Percentiles rank a stretch among this genome's conserved stretches.
Evolutionary conservation across 2,113 vertebrate genomes (phyloP).

Genomic region (Todiramphus chloris): DNA sequence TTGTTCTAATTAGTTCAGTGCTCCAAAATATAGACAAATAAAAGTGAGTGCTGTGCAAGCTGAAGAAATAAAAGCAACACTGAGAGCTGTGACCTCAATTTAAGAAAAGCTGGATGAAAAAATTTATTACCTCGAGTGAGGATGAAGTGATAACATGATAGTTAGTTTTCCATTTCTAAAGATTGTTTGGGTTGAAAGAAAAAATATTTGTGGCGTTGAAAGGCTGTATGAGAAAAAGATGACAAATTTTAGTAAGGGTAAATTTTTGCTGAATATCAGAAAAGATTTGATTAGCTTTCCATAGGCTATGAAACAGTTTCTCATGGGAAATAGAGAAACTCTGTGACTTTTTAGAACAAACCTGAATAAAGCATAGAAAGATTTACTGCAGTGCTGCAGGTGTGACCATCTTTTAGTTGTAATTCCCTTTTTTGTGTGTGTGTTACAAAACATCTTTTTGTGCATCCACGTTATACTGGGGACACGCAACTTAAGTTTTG

Average conservation of each 20-base stretch:
- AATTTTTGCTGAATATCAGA: constrained; percentile 3
- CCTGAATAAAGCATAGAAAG: background rate
- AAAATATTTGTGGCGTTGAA: background rate
- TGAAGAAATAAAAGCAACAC: background rate
- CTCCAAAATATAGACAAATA: background rate
- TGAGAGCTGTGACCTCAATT: constrained; percentile 4
- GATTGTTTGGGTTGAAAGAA: background rate
- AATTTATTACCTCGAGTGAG: background rate
- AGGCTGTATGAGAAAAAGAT: background rate
- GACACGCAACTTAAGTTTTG: background rate
- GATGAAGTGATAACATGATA: background rate
- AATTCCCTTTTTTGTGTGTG: background rate
- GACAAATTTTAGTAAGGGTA: background rate
- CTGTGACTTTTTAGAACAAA: background rate
- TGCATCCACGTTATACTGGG: background rate
- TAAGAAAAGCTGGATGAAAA: background rate
- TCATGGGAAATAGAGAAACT: background rate
- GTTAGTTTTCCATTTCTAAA: background rate
- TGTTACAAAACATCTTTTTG: background rate
- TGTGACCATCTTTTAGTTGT: background rate
- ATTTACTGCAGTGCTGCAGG: background rate
- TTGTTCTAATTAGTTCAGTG: background rate
- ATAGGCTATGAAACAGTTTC: background rate
- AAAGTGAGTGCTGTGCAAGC: background rate
- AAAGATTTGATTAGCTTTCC: background rate